Evolutionary conservation across 2,888 invertebrate genomes (phyloP).

Genomic region (Aelia acuminata): DNA sequence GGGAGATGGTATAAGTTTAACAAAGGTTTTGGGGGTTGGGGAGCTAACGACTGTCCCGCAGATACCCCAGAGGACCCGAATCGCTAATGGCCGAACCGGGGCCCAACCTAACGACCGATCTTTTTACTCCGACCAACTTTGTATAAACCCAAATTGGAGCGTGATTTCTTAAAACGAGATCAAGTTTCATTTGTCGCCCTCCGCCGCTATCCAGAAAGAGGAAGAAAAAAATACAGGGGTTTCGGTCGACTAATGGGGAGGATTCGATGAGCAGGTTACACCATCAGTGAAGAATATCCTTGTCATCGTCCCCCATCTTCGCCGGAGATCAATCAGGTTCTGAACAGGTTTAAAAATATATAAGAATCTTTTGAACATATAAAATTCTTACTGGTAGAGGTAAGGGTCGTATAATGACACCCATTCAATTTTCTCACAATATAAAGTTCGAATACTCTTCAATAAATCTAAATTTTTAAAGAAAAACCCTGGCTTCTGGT

Average conservation of each 20-base stretch:
- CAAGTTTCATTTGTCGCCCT: slow-evolving; percentile 57
- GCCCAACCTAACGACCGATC: slow-evolving; percentile 11
- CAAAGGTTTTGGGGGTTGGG: not conserved
- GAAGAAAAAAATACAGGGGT: slow-evolving; percentile 31
- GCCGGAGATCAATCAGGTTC: not conserved
- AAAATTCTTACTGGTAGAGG: not conserved
- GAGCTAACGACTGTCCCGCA: slow-evolving; percentile 18
- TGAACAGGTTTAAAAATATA: not conserved
- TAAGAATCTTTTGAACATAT: not conserved
- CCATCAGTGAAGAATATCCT: slow-evolving; percentile 23
- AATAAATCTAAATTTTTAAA: no score
- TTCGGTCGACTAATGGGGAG: slow-evolving; percentile 29
- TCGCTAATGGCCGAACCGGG: slow-evolving; percentile 35
- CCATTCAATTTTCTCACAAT: no score
- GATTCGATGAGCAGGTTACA: slow-evolving; percentile 36
- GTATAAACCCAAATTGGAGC: slow-evolving; percentile 60
- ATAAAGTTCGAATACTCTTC: no score
- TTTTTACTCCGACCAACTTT: slow-evolving; percentile 50
- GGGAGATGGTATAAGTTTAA: slow-evolving; percentile 58
- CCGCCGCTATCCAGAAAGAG: not conserved
- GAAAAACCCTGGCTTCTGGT: no score
- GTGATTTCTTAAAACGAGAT: slow-evolving; percentile 60
- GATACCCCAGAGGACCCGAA: slow-evolving; percentile 9
- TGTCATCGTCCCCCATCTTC: not conserved
- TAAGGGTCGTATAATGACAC: no score